Evolutionary conservation across 2,888 invertebrate genomes (phyloP), one percentile per base, ranked within the genome.

Genomic region (Agapostemon virescens): DNA sequence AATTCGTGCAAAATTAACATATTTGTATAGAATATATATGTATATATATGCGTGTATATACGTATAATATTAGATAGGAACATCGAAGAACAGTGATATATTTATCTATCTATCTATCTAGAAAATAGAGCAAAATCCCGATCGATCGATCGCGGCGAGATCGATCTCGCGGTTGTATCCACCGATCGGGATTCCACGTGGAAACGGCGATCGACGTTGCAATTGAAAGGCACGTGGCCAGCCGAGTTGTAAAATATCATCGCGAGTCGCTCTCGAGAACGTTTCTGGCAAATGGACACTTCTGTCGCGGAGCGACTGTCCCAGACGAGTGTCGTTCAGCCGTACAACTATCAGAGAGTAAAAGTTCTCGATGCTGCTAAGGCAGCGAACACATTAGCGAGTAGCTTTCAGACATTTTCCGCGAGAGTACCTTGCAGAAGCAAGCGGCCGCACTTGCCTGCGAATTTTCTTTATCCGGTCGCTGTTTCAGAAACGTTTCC

Each of bases 41-140:
- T 42, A 26, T 42, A 58, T 42, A 30, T 17, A 20, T 68, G 30
- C 58, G 66, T 52, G 13, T 58, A 40, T 45, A 63, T 63, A 13
- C 30, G 13, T 45, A 40, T 36, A 36, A 86, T 74, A 82, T 86
- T 84, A 83, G 70, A 76, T 85, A 89, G 89, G 89, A 88, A 89
- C 88, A 86, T 89, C 85, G 83, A 85, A 75, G 73, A 79, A 77
- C 69, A 77, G 67, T 68, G 69, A 74, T 66, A 68, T 20, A 64
- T 73, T 58, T 77, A 40, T 70, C 49, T 49, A 63, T 63, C 63
- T 49, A 36, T n/a, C 61, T 36, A 63, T 5, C 23, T 33, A 36
- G 63, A 71, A 80, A 68, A 45, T 11, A 30, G 67, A 75, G 33
- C 13, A 63, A 55, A 58, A 61, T 52, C 13, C 49, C 30, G 73